Evolutionary conservation across 2,888 invertebrate genomes (phyloP).

Genomic region (Nowickia ferox): DNA sequence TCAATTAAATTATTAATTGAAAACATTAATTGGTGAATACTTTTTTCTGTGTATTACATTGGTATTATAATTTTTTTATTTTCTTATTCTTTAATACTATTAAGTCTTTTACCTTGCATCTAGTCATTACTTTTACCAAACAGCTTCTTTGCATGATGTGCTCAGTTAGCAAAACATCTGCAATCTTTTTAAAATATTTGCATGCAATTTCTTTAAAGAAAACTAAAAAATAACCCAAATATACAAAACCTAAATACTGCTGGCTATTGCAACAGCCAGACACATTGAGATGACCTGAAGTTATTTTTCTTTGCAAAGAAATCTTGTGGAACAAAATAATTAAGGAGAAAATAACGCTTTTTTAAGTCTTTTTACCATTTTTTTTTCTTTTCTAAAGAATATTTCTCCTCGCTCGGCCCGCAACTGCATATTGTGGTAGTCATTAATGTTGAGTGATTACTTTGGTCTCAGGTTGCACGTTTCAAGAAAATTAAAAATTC

Average conservation of each 20-base stretch:
- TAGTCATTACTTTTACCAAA: no score
- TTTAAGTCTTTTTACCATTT: not conserved
- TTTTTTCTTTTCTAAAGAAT: not conserved
- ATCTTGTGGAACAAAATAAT: slow-evolving; percentile 11
- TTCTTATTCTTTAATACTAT: no score
- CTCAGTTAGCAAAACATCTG: no score
- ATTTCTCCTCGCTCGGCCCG: slow-evolving; percentile 18
- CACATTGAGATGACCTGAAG: slow-evolving; percentile 57
- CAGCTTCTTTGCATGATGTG: no score
- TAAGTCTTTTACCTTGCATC: no score
- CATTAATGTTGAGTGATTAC: slow-evolving; percentile 77
- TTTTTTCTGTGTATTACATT: no score
- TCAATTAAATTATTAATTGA: no score
- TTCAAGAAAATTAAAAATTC: slow-evolving; percentile 82
- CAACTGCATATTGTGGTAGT: slow-evolving; percentile 58
- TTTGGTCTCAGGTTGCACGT: slow-evolving; percentile 79
- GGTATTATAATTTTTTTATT: no score
- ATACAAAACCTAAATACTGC: not conserved
- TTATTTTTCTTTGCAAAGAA: slow-evolving; percentile 34
- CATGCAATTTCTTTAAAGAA: no score
- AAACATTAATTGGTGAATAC: no score
- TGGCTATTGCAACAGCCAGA: slow-evolving; percentile 40
- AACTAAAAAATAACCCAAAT: no score
- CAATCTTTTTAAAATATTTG: no score
- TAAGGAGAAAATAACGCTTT: not conserved